phyloP scores from a whole-genome alignment of 2,888 invertebrate species.

The Tetragnatha montana region DNA sequence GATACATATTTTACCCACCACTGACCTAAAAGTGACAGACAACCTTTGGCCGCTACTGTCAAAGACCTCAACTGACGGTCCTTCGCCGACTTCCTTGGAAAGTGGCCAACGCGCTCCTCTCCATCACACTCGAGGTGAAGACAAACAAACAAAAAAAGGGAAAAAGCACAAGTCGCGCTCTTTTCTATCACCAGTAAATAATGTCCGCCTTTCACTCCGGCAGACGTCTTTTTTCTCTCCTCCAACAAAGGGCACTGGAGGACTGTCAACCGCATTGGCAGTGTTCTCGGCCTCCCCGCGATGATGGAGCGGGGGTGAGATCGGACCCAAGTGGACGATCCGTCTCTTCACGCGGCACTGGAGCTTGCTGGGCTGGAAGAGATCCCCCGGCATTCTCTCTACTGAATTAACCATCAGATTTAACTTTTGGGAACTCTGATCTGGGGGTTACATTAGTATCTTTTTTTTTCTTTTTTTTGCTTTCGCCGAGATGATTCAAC shows the following conservation, averaged over 20 bases:
- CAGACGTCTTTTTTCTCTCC: conserved; percentile 15
- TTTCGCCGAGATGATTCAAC: not conserved
- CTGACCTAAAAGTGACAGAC: too few relatives aligned
- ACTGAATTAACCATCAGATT: not conserved
- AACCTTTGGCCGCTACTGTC: too few relatives aligned
- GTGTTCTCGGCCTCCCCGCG: conserved; percentile 35
- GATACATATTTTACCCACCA: too few relatives aligned
- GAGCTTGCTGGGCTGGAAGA: not conserved
- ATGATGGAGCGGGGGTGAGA: not conserved
- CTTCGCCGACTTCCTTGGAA: conserved; percentile 47
- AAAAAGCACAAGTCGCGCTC: conserved; percentile 23
- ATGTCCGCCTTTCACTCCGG: conserved; percentile 53
- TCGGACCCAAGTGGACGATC: conserved; percentile 2
- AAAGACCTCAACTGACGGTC: not conserved
- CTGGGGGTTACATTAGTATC: not conserved
- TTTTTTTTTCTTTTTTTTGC: not conserved
- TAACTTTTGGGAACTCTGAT: not conserved
- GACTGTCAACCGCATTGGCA: conserved; percentile 57
- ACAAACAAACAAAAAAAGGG: not conserved
- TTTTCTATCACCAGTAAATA: conserved; percentile 55
- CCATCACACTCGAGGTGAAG: conserved; percentile 43
- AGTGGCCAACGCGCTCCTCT: conserved; percentile 51
- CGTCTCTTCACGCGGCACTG: not conserved
- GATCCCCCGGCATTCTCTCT: too few relatives aligned
- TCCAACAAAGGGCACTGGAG: conserved; percentile 28